These are phyloP conservation scores for Poeciliopsis prolifica DNA, from an alignment of 2,113 vertebrate species.

Conservation along the genomic window DNA sequence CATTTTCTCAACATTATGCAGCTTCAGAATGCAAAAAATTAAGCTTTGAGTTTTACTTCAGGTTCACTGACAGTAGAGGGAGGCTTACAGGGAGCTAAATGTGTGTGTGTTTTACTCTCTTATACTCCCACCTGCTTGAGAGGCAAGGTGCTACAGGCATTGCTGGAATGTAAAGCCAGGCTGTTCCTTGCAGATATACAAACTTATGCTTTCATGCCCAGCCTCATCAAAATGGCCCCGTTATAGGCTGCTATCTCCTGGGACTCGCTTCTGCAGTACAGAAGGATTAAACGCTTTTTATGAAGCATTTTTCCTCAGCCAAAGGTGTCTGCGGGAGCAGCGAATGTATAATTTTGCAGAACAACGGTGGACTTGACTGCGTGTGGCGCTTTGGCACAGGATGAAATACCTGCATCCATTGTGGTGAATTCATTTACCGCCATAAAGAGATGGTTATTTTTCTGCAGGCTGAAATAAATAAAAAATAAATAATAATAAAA, in stretches of 20 bases:
- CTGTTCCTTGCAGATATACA: constrained; percentile 76
- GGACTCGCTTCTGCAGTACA: constrained; percentile 62
- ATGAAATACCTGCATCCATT: constrained; percentile 38
- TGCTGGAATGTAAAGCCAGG: constrained; percentile 57
- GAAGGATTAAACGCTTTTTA: constrained; percentile 69
- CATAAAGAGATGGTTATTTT: constrained; percentile 1
- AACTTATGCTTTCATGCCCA: constrained; percentile 64
- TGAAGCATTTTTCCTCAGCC: constrained; percentile 65
- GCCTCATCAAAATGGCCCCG: constrained; percentile 69
- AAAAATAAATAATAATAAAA: not conserved
- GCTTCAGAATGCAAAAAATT: constrained; percentile 21
- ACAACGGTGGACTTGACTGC: constrained; percentile 43
- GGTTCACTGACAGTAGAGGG: constrained; percentile 12
- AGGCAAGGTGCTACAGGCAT: constrained; percentile 51
- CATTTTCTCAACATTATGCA: constrained; percentile 25
- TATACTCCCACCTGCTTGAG: constrained; percentile 17
- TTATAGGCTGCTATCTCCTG: constrained; percentile 62
- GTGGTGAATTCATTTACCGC: constrained; percentile 50
- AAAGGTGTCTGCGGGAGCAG: constrained; percentile 60
- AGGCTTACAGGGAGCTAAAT: constrained; percentile 48
- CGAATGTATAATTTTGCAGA: constrained; percentile 43
- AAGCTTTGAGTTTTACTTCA: constrained; percentile 43
- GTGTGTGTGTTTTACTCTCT: constrained; percentile 24
- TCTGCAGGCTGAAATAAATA: not conserved
- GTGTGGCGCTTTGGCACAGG: not conserved